A percentile compares a stretch with the other conserved stretches of the same genome.
Evolutionary conservation across 2,113 vertebrate genomes (phyloP).

Genomic region (Lethenteron reissneri): DNA sequence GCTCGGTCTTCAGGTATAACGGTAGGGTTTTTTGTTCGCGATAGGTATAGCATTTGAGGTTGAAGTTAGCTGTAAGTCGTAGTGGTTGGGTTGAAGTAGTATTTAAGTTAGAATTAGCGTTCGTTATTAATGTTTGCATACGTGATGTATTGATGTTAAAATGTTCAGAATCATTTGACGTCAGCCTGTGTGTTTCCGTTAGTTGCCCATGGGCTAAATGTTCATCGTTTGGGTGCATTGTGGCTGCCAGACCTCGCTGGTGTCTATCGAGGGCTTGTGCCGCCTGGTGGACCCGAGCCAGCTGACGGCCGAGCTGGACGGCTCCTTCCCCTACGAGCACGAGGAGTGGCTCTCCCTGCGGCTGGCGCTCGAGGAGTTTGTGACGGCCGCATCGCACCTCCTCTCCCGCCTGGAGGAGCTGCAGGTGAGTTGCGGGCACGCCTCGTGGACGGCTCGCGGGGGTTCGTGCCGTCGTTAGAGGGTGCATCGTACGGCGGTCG

Average conservation of each 20-base stretch:
- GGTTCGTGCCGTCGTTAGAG: no score
- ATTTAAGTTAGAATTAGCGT: no score
- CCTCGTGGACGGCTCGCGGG: no score
- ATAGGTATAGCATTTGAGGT: no score
- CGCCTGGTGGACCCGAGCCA: slow-evolving; percentile 93
- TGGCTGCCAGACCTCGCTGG: slow-evolving; percentile 63
- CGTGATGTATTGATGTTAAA: no score
- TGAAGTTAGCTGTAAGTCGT: no score
- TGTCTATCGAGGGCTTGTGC: slow-evolving; percentile 91
- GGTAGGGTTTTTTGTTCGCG: not conserved
- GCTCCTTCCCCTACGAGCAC: slow-evolving; percentile 88
- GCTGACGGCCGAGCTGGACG: slow-evolving; percentile 84
- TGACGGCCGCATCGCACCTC: slow-evolving; percentile 60
- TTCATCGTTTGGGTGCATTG: not conserved
- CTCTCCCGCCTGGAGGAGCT: slow-evolving; percentile 69
- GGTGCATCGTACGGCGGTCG: no score
- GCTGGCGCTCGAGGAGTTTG: slow-evolving; percentile 72
- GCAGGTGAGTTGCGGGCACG: slow-evolving; percentile 12
- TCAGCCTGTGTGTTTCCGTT: no score
- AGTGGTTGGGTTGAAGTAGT: no score
- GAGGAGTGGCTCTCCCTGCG: slow-evolving; percentile 94
- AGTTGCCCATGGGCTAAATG: not conserved
- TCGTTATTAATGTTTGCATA: no score
- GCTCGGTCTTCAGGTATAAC: not conserved
- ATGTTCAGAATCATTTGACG: no score